Percentiles rank a stretch among this genome's conserved stretches.
Conservation (phyloP, 2,888 invertebrate species). For the Conomelus anceps region DNA sequence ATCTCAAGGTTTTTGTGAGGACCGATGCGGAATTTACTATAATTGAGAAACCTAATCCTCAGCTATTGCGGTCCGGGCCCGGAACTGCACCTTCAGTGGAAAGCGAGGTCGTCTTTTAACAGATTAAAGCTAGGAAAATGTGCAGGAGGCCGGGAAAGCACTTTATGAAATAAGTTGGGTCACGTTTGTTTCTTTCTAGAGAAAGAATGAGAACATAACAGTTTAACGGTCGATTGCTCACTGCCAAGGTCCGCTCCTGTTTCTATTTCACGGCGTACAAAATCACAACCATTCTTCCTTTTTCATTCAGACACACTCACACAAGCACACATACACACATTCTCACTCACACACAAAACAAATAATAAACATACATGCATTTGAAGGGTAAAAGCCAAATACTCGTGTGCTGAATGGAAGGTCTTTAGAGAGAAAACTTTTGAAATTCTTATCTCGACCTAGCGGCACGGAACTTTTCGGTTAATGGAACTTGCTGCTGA, state of each 20-base stretch:
- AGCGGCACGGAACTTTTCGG: background rate
- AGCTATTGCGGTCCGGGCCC: background rate
- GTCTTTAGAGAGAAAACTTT: background rate
- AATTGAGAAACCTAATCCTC: background rate
- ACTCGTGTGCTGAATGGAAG: background rate
- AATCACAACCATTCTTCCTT: background rate
- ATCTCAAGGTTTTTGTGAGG: background rate
- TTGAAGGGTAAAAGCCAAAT: background rate
- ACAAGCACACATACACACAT: background rate
- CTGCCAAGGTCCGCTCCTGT: background rate
- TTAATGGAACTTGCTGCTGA: background rate
- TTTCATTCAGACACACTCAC: background rate
- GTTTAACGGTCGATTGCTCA: background rate
- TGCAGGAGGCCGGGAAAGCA: background rate
- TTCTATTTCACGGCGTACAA: background rate
- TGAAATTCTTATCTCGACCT: background rate
- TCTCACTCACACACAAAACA: background rate
- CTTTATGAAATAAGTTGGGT: background rate
- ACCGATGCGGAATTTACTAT: background rate
- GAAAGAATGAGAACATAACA: background rate
- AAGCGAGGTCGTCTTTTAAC: background rate
- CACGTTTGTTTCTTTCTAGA: background rate
- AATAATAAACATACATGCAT: background rate
- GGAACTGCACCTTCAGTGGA: background rate
- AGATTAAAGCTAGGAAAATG: background rate